Evolutionary conservation across 2,113 vertebrate genomes (phyloP).

Genomic region (Cyprinodon brontotheroides): DNA sequence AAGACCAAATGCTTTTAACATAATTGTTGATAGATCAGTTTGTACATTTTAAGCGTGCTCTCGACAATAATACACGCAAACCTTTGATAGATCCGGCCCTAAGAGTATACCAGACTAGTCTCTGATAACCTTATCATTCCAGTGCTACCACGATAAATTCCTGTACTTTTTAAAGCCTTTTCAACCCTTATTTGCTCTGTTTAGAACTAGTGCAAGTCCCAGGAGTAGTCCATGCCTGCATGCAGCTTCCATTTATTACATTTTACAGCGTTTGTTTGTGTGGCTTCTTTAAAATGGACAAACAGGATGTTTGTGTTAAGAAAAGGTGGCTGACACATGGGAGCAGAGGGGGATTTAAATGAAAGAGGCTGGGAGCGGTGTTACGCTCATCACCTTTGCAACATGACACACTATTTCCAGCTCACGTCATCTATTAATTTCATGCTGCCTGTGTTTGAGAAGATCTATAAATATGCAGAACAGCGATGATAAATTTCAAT

Average conservation of each 20-base stretch:
- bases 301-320: slow-evolving; percentile 20
- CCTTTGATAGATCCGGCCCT: too few species aligned
- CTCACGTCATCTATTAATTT: slow-evolving; percentile 52
- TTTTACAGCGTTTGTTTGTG: slow-evolving; percentile 41
- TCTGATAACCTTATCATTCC: slow-evolving; percentile 30
- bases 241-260: slow-evolving; percentile 54
- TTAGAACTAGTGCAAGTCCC: slow-evolving; percentile 25
- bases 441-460: slow-evolving; percentile 52
- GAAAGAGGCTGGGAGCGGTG: slow-evolving; percentile 41
- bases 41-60: too few species aligned
- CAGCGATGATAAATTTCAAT: slow-evolving; percentile 54
- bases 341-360: slow-evolving; percentile 36
- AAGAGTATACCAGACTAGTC: slow-evolving; percentile 40
- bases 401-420: slow-evolving; percentile 27
- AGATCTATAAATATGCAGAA: slow-evolving; percentile 69
- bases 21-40: too few species aligned
- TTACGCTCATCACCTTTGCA: slow-evolving; percentile 55
- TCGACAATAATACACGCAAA: too few species aligned
- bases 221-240: slow-evolving; percentile 11
- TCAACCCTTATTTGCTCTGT: slow-evolving; percentile 4
- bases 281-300: slow-evolving; percentile 35
- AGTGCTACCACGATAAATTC: slow-evolving; percentile 32
- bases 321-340: slow-evolving; percentile 12
- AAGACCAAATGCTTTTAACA: too few species aligned
- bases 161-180: slow-evolving; percentile 1